A percentile compares a stretch with the other conserved stretches of the same genome.
Conservation (phyloP, 2,888 invertebrate species). For the Salpingus planirostris region DNA sequence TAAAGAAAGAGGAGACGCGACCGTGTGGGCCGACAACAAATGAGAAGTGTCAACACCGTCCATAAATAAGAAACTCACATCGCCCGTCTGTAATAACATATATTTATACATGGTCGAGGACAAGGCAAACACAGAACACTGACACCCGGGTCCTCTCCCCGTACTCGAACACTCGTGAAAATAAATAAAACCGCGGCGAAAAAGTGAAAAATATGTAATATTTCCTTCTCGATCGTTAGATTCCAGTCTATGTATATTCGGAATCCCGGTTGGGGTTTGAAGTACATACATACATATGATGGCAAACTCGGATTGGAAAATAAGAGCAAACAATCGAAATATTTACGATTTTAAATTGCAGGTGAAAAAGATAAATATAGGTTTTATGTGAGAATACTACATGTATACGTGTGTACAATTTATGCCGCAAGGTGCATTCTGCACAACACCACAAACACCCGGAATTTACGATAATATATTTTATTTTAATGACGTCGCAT, state of each 20-base stretch:
- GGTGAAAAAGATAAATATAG: conserved; percentile 30
- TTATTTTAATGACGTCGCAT: conserved; percentile 10
- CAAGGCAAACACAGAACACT: conserved; percentile 33
- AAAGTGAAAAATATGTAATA: no score
- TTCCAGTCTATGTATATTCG: no score
- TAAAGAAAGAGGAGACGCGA: conserved; percentile 36
- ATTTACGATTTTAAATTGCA: conserved; percentile 31
- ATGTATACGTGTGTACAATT: conserved; percentile 19
- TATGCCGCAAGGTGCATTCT: conserved; percentile 21
- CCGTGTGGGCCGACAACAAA: conserved; percentile 41
- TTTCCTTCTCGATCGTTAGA: no score
- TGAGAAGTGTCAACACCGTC: conserved; percentile 43
- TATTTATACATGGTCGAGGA: conserved; percentile 37
- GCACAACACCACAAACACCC: conserved; percentile 13
- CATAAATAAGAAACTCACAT: conserved; percentile 41
- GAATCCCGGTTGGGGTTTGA: no score
- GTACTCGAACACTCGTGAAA: no score
- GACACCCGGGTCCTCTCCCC: no score
- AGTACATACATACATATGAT: no score
- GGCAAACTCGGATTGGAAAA: no score
- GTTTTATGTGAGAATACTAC: no score
- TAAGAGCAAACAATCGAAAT: conserved; percentile 30
- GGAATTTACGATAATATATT: conserved; percentile 15
- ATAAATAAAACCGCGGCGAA: no score
- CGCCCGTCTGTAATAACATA: conserved; percentile 37